phyloP scores from a whole-genome alignment of 92 coral and sea anemone genomes.

The Nematostella vectensis region DNA sequence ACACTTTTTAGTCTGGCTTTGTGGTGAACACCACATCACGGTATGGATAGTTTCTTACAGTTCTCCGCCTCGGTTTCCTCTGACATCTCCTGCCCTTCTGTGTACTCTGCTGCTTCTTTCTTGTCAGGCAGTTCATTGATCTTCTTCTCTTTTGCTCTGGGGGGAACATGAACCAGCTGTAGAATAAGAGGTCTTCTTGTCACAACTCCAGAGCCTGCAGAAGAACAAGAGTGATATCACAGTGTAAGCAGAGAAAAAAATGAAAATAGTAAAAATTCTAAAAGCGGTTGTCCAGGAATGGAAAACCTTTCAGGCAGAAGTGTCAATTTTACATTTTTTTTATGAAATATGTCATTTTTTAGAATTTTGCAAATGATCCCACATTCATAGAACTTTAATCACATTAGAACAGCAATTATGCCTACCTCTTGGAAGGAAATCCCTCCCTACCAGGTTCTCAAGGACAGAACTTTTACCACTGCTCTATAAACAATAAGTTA shows the following conservation, averaged over 20 bases:
- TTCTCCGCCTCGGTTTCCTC: too few relatives aligned
- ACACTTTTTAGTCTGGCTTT: too few relatives aligned
- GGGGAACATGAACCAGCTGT: slow-evolving; percentile 67
- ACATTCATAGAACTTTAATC: too few relatives aligned
- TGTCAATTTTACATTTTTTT: too few relatives aligned
- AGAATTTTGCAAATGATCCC: too few relatives aligned
- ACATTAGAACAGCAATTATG: too few relatives aligned
- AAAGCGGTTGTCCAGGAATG: too few relatives aligned
- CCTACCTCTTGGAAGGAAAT: slow-evolving; percentile 93
- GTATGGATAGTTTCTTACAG: too few relatives aligned
- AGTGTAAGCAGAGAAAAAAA: neutral
- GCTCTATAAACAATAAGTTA: slow-evolving; percentile 43
- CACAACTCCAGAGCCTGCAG: slow-evolving; percentile 81
- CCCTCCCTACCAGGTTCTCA: slow-evolving; percentile 94
- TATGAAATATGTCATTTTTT: too few relatives aligned
- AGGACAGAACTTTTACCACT: slow-evolving; percentile 99
- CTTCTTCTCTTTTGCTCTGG: slow-evolving; percentile 37
- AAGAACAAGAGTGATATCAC: too few relatives aligned
- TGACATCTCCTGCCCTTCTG: slow-evolving; percentile 33
- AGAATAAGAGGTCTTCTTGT: slow-evolving; percentile 87
- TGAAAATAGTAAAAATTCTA: neutral
- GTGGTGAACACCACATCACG: too few relatives aligned
- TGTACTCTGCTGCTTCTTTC: slow-evolving; percentile 23
- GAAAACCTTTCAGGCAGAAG: too few relatives aligned
- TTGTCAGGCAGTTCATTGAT: slow-evolving; percentile 33